Conservation (phyloP, 2,113 vertebrate genomes). For the Megaceryle torquata region DNA sequence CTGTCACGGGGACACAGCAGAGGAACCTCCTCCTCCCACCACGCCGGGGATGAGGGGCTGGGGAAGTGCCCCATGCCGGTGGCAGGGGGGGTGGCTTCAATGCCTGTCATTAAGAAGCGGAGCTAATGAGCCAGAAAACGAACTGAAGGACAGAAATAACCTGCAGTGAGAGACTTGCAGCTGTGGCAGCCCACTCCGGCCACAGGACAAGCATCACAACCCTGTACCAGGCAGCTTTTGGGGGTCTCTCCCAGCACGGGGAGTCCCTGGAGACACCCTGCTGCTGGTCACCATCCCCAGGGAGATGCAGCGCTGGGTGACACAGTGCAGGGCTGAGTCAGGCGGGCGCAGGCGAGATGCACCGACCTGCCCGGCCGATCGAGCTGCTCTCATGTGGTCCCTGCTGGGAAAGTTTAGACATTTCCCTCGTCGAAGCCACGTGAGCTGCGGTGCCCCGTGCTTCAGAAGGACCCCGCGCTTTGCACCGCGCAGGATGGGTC, state of each 20-base stretch:
- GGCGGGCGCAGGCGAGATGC: background rate
- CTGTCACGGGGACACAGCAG: fast-evolving
- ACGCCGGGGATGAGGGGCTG: fast-evolving
- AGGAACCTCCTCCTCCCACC: background rate
- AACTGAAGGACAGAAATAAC: background rate
- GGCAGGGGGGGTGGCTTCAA: background rate
- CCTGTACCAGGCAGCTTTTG: too few relatives aligned
- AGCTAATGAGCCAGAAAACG: slow-evolving; percentile 27
- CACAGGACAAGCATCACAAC: fast-evolving
- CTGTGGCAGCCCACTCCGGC: background rate
- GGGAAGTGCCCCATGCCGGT: background rate
- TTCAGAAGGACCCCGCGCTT: background rate
- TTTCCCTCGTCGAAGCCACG: background rate
- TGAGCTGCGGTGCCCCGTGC: fast-evolving
- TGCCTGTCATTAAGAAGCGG: background rate
- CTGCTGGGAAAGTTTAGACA: slow-evolving; percentile 9
- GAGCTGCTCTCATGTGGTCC: background rate
- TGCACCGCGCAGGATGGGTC: background rate
- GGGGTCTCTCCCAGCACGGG: fast-evolving
- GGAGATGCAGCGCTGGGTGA: fast-evolving
- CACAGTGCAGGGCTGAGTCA: background rate
- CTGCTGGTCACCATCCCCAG: background rate
- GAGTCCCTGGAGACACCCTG: fast-evolving
- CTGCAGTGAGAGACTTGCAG: background rate
- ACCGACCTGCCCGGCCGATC: background rate